Evolutionary conservation across 2,888 invertebrate genomes (phyloP), one percentile per base, ranked within the genome.

Genomic region (Elysia crispata): DNA sequence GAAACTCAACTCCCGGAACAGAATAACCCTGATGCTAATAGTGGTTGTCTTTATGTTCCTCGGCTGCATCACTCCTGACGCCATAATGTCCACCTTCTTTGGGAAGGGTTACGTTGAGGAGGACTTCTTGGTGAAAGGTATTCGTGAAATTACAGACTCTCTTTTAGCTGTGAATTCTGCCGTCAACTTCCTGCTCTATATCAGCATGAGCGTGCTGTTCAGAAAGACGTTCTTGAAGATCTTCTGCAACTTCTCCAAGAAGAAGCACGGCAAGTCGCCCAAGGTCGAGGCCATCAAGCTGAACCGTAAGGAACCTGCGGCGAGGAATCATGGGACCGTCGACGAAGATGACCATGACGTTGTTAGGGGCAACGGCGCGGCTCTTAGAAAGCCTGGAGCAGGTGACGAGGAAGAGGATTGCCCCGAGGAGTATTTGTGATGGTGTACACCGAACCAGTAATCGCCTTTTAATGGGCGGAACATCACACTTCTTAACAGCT

Each of bases 101-200:
- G 90, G 89, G 13, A 89, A 90, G 70, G 92, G 92, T 1, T 92
- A 92, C 82, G 86, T 86, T 18, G 91, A 92, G 60, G 90, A 90
- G 70, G 86, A 87, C 73, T 84, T 86, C 78, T 81, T 90, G 50
- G 88, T 91, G 6, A 89, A 87, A 77, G 91, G 90, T 6, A 87
- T 91, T 6, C 84, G 92, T 3, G 92, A 92, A 83, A 90, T 92
- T 49, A 91, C 91, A 0, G 92, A 92, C 83, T 87, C 89, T n/a
- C 83, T 92, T 1, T 81, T 92, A 57, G 88, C 87, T 3, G 86
- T 91, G 8, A 92, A 92, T 81, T 91, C 92, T 0, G 90, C 91
- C 20, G 87, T 91, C 76, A 92, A 91, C 83, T 91, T 91, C 84
- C 85, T 89, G 6, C 84, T 92, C 20, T 92, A 92, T 81, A 87